Evolutionary conservation across 2,797 vertebrate genomes (phyloP).

Genomic region (Manis crassicaudata): DNA sequence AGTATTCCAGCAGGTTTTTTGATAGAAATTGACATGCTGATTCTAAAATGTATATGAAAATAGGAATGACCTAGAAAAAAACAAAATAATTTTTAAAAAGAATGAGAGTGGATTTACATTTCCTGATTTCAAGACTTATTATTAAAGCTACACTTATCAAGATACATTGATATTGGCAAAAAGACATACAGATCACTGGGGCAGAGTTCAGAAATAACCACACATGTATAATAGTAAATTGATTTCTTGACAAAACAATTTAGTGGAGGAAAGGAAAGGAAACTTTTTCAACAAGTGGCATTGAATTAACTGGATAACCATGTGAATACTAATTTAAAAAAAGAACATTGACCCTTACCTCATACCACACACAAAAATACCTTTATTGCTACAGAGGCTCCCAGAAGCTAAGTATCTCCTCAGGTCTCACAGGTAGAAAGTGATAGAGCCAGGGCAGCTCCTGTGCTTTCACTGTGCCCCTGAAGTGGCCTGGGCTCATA

Average conservation of each 20-base stretch:
- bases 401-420: background rate
- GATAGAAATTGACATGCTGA: background rate
- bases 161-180: background rate
- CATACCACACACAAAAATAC: background rate
- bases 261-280: background rate
- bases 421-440: background rate
- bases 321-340: background rate
- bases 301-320: slow-evolving; percentile 1
- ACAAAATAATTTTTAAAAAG: background rate
- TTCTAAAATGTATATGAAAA: background rate
- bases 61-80: background rate
- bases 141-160: background rate
- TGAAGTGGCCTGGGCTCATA: background rate
- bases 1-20: background rate
- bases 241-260: background rate
- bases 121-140: background rate
- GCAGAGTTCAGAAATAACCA: background rate
- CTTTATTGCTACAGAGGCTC: background rate
- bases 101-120: background rate
- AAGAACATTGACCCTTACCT: background rate
- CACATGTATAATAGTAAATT: background rate
- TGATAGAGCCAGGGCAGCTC: background rate
- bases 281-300: background rate
- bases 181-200: background rate
- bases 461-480: background rate